These are phyloP conservation scores for Gobio occitaniae DNA, from an alignment of 2,797 vertebrate genomes.

Conservation along the genomic window DNA sequence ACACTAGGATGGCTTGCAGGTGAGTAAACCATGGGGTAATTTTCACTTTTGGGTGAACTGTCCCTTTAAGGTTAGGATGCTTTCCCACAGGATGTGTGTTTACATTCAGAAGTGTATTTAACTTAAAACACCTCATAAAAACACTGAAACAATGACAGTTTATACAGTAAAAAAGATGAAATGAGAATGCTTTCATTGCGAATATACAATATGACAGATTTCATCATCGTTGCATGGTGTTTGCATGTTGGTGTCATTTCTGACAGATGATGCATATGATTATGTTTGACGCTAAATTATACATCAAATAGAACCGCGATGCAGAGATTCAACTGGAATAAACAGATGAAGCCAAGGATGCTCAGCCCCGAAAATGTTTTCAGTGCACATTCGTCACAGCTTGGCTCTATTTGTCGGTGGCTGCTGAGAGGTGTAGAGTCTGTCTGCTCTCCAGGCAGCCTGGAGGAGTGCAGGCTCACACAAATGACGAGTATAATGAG, in stretches of 20 bases:
- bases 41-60: no score
- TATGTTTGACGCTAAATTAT: background rate
- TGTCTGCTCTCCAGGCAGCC: constrained; percentile 44
- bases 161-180: background rate
- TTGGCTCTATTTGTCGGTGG: constrained; percentile 26
- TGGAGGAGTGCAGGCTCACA: constrained; percentile 68
- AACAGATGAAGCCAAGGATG: constrained; percentile 12
- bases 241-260: background rate
- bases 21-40: no score
- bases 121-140: background rate
- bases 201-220: background rate
- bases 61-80: background rate
- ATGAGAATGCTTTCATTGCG: background rate
- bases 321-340: constrained; percentile 14
- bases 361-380: constrained; percentile 9
- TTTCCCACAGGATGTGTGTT: background rate
- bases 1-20: no score
- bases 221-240: background rate
- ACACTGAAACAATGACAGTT: background rate
- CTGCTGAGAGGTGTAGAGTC: constrained; percentile 40
- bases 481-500: constrained; percentile 84
- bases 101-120: background rate
- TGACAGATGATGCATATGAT: constrained; percentile 3
- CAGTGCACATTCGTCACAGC: constrained; percentile 16
- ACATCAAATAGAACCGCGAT: background rate